Evolutionary conservation across 2,888 invertebrate genomes (phyloP), one percentile per base, ranked within the genome.

Genomic region (Eulithis prunata): DNA sequence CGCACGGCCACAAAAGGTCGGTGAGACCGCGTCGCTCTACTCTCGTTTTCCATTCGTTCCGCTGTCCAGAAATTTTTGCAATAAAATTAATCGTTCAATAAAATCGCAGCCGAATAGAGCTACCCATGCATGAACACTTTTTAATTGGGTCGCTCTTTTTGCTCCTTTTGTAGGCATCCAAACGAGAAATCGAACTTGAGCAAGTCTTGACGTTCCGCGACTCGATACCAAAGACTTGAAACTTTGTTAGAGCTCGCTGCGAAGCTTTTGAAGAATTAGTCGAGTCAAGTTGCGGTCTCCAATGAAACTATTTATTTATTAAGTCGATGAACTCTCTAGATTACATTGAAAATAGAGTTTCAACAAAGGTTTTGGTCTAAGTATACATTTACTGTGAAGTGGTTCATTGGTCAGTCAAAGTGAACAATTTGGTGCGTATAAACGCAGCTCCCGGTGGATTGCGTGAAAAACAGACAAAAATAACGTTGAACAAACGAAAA

Each of bases 21-120:
- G 76, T 76, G 84, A 80, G 82, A 79, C 84, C 80, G 82, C 83
- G 80, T 84, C 83, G 75, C 74, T 77, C 78, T 77, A 83, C 81
- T 85, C 85, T 81, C 86, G 84, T 83, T 85, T 85, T 81, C 89
- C 85, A 90, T 91, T 91, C 87, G 89, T 90, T 89, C 83, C 88
- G 89, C 89, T 90, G 90, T 91, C 89, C 90, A 89, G 87, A 90
- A 91, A 91, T 88, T 90, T 91, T 90, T 81, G 88, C 89, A 90
- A 91, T 92, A 90, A 92, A 92, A 91, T 92, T 92, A 93, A 93
- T 92, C 90, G 91, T 87, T 88, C 91, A 87, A 91, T 91, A 92
- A 92, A 92, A 91, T 88, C 84, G 85, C 84, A 86, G 81, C 79
- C 83, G 89, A 90, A 90, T 88, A 88, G 89, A 88, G 79, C 83